Evolutionary conservation across 1,140 invertebrate species (phyloP).

Genomic region (Lasioglossum albipes): DNA sequence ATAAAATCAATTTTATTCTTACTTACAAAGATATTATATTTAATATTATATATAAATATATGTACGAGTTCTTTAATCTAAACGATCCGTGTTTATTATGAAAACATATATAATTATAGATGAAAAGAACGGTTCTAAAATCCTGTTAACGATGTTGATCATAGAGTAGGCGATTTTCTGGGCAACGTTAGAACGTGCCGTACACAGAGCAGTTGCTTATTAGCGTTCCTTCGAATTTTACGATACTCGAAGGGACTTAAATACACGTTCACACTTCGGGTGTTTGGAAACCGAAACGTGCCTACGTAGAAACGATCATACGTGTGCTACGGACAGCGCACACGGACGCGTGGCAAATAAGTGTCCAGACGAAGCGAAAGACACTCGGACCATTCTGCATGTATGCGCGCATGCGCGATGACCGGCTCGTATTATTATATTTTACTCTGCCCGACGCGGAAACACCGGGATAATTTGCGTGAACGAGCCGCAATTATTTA

Average conservation of each 20-base stretch:
- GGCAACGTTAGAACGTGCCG: conserved; percentile 2
- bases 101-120: no score
- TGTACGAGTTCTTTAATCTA: not conserved
- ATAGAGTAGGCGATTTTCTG: not conserved
- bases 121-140: no score
- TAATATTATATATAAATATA: not conserved
- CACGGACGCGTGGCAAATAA: conserved; percentile 16
- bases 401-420: conserved; percentile 54
- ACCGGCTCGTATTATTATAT: conserved; percentile 71
- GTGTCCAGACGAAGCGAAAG: conserved; percentile 36
- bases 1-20: not conserved
- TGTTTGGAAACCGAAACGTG: conserved; percentile 29
- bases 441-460: conserved; percentile 71
- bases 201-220: not conserved
- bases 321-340: not conserved
- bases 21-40: not conserved
- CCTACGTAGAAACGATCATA: conserved; percentile 51
- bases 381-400: conserved; percentile 35
- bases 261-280: conserved; percentile 45
- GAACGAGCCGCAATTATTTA: conserved; percentile 76
- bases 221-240: conserved; percentile 39
- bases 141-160: no score
- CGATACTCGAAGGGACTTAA: conserved; percentile 25
- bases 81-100: no score
- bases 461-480: conserved; percentile 75